A percentile compares a stretch with the other conserved stretches of the same genome.
These are phyloP conservation scores for Aporophyla lueneburgensis DNA, from an alignment of 2,888 invertebrate species.

Conservation along the genomic window DNA sequence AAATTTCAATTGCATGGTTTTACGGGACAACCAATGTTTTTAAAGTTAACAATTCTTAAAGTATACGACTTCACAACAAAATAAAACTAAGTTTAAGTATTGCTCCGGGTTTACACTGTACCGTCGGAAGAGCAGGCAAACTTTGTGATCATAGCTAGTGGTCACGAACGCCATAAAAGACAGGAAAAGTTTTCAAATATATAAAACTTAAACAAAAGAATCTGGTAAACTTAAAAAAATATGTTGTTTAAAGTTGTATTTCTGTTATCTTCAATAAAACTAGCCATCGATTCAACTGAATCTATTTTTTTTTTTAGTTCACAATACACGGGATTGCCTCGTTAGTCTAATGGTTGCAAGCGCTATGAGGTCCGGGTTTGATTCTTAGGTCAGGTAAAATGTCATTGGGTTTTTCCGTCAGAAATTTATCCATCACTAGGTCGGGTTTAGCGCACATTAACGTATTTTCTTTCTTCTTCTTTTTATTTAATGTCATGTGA, in stretches of 20 bases:
- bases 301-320: background rate
- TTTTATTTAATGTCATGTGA: no score
- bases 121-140: conserved; percentile 31
- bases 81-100: conserved; percentile 56
- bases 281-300: background rate
- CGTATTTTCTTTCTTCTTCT: no score
- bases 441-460: no score
- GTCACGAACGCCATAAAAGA: conserved; percentile 55
- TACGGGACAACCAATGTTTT: background rate
- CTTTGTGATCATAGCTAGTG: conserved; percentile 57
- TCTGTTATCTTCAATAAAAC: background rate
- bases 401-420: no score
- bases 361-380: background rate
- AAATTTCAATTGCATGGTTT: conserved; percentile 5
- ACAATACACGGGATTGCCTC: background rate
- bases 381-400: background rate
- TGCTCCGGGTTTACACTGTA: conserved; percentile 34
- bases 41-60: conserved; percentile 28
- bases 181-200: conserved; percentile 51
- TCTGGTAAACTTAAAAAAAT: background rate
- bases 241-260: background rate
- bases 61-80: conserved; percentile 52
- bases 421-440: no score
- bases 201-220: conserved; percentile 28
- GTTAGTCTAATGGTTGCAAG: background rate